Percentiles rank a stretch among this genome's conserved stretches.
phyloP scores from a whole-genome alignment of 2,113 vertebrate genomes.

The Ginglymostoma cirratum region DNA sequence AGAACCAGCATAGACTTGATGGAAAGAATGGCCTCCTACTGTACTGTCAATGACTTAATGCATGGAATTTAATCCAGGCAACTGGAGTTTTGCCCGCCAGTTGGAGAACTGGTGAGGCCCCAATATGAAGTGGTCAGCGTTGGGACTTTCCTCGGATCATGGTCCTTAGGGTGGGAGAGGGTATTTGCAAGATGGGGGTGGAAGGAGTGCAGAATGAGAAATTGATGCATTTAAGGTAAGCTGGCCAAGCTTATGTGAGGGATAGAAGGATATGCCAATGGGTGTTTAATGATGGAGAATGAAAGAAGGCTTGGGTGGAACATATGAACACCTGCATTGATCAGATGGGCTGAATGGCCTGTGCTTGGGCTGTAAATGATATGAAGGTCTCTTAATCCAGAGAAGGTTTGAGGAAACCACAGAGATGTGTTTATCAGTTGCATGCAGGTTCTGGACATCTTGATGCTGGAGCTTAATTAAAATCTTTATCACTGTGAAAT shows the following conservation, averaged over 20 bases:
- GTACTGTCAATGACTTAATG: no score
- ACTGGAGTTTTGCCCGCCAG: no score
- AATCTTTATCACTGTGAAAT: background rate
- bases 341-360: background rate
- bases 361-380: background rate
- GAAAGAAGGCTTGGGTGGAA: background rate
- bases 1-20: no score
- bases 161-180: no score
- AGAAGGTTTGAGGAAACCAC: background rate
- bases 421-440: background rate
- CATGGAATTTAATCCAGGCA: no score
- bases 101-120: background rate
- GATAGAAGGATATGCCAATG: background rate
- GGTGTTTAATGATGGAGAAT: background rate
- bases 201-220: no score
- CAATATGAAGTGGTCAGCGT: no score
- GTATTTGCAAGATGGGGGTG: no score
- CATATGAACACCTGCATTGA: background rate
- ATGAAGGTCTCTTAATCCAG: background rate
- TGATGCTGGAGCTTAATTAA: background rate
- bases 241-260: background rate
- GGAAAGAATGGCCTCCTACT: no score
- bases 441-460: background rate
- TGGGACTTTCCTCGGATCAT: no score
- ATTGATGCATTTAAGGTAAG: background rate